Evolutionary conservation across 1,140 invertebrate genomes (phyloP).

Genomic region (Ephestia elutella): DNA sequence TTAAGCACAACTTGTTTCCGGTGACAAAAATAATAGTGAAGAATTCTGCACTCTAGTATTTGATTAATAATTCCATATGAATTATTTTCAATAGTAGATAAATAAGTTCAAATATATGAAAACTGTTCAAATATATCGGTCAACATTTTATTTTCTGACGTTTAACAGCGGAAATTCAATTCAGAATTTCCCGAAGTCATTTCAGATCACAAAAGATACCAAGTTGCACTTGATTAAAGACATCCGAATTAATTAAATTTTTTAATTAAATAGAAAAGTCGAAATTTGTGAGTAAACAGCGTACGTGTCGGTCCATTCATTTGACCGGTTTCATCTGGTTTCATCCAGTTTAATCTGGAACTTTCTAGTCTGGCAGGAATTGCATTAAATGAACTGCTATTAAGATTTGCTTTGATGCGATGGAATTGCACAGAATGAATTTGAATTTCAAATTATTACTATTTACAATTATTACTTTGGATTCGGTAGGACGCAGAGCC

Average conservation of each 20-base stretch:
- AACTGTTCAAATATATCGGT: no score
- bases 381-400: slow-evolving; percentile 1
- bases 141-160: not conserved
- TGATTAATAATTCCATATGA: no score
- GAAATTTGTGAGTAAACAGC: not conserved
- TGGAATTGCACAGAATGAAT: not conserved
- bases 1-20: no score
- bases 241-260: not conserved
- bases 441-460: not conserved
- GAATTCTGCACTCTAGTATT: no score
- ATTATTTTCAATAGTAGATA: no score
- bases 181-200: not conserved
- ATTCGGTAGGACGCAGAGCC: no score
- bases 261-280: slow-evolving; percentile 4
- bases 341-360: not conserved
- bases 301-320: slow-evolving; percentile 3
- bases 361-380: not conserved
- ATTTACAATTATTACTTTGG: no score
- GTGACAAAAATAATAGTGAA: no score
- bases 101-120: no score
- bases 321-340: slow-evolving; percentile 3
- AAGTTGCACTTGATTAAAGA: slow-evolving; percentile 1
- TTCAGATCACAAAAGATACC: not conserved
- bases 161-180: not conserved
- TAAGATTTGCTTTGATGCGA: not conserved